Evolutionary conservation across 2,888 invertebrate species (phyloP).

Genomic region (Oligia latruncula): DNA sequence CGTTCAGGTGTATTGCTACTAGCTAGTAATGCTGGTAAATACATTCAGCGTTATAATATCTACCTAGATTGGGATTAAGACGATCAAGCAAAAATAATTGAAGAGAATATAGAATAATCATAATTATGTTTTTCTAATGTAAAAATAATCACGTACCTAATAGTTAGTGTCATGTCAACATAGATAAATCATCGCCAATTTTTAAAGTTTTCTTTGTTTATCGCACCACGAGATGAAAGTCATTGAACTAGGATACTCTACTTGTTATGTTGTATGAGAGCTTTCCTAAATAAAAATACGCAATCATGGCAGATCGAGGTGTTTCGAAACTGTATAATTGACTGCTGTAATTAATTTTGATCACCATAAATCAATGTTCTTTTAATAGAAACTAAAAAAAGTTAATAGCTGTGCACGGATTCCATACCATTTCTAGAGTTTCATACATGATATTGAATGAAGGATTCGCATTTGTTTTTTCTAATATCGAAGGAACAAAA

Average conservation of each 20-base stretch:
- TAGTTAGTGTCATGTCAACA: background rate
- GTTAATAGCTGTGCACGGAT: conserved; percentile 12
- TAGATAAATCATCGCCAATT: background rate
- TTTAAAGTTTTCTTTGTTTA: background rate
- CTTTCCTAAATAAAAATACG: background rate
- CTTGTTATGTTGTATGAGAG: background rate
- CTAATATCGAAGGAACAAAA: conserved; percentile 15
- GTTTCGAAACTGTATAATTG: conserved; percentile 6
- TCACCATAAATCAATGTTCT: conserved; percentile 28
- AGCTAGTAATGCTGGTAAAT: background rate
- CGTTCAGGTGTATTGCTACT: too few species aligned
- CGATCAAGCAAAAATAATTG: background rate
- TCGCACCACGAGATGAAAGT: background rate
- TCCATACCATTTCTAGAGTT: conserved; percentile 7
- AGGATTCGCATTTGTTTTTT: conserved; percentile 11
- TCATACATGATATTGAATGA: background rate
- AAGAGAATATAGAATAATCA: background rate
- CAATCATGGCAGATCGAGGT: background rate
- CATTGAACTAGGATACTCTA: background rate
- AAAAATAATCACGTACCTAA: background rate
- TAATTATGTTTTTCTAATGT: background rate
- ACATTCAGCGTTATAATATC: background rate
- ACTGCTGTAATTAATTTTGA: conserved; percentile 17
- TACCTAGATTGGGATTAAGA: background rate
- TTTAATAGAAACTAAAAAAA: conserved; percentile 19